Evolutionary conservation across 2,797 vertebrate species (phyloP), one percentile per base, ranked within the genome.

Genomic region (Varecia variegata): DNA sequence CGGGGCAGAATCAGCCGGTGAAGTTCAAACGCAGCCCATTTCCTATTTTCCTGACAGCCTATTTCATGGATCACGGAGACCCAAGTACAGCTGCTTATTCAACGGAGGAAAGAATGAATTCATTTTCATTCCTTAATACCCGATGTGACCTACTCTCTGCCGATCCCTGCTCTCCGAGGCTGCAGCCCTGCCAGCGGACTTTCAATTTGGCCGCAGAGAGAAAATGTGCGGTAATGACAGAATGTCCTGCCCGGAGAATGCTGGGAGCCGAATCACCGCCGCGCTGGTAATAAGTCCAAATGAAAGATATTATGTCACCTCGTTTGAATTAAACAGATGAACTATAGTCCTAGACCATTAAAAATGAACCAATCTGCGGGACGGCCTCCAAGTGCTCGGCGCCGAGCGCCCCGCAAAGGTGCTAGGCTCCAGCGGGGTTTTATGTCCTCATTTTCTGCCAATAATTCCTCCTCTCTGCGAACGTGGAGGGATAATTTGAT

Each of bases 31-130:
- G 95, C 98, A 98, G 98, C 98, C 97, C 97, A 97, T 98, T 98
- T 99, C 99, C 99, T 98, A 97, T 98, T 98, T 98, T 98, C 98
- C 98, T 99, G 98, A 99, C 98, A 99, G 98, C 99, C 98, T 98
- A 99, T 99, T 99, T 99, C 98, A 99, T 98, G 99, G 99, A 99
- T 99, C 98, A 98, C 98, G 97, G 98, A 98, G 98, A 99, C 98
- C 98, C 98, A 98, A 99, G 97, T 97, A 98, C 96, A 95, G 98
- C 97, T 98, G 98, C 98, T 98, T 98, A 98, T 98, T 99, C 98
- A 98, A 98, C 97, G 96, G 98, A 98, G 97, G 96, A 98, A 98
- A 98, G 97, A 99, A 99, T 97, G 97, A 98, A 98, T 98, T 98
- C 88, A 98, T 98, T 98, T 98, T 98, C 98, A 96, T 98, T 97